Evolutionary conservation across 2,113 vertebrate genomes (phyloP).

Genomic region (Regulus satrapa): DNA sequence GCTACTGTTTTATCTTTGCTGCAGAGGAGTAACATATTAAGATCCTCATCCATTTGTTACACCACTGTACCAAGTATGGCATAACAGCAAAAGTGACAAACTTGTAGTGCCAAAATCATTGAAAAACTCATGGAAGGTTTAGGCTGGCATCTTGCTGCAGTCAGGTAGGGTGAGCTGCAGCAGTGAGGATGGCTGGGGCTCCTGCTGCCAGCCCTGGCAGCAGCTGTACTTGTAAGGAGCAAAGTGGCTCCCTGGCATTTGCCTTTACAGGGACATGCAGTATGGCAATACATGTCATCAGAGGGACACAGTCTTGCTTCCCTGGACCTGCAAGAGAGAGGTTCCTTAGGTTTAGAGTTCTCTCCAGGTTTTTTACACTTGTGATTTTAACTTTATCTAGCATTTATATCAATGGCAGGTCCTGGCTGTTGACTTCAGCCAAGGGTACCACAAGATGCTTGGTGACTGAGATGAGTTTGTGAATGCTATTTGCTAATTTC

Average conservation of each 20-base stretch:
- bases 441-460: not conserved
- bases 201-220: not conserved
- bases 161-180: not conserved
- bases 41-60: not conserved
- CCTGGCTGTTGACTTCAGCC: not conserved
- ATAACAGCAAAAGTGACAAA: not conserved
- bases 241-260: not conserved
- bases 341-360: not conserved
- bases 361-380: not conserved
- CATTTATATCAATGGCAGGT: not conserved
- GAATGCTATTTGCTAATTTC: not conserved
- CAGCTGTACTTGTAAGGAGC: not conserved
- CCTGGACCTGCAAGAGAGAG: not conserved
- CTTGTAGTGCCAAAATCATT: fast-evolving
- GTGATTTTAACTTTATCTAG: not conserved
- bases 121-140: not conserved
- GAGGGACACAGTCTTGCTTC: not conserved
- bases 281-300: too few relatives aligned
- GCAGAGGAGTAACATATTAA: not conserved
- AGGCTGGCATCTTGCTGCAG: not conserved
- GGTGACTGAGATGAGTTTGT: not conserved
- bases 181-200: not conserved
- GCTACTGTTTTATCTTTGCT: not conserved
- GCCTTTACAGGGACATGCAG: not conserved
- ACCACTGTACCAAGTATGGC: not conserved